These are phyloP conservation scores for Euborellia annulipes DNA, from an alignment of 1,140 invertebrate species.

Conservation along the genomic window DNA sequence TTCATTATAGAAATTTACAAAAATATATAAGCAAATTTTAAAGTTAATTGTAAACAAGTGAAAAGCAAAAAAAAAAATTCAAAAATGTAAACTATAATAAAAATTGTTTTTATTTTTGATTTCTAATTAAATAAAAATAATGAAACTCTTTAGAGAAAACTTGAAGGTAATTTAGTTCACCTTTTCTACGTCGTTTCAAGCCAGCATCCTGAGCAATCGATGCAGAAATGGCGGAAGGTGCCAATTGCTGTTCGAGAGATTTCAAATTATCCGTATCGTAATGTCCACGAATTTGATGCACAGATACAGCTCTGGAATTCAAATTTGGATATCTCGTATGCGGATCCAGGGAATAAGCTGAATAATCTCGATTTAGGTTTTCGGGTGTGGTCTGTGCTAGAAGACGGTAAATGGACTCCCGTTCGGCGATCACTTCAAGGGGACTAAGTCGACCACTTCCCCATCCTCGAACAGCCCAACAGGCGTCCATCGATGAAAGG, in stretches of 20 bases:
- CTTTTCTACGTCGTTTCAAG: slow-evolving; percentile 46
- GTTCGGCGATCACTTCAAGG: slow-evolving; percentile 75
- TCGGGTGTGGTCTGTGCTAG: slow-evolving; percentile 91
- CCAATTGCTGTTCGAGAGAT: slow-evolving; percentile 33
- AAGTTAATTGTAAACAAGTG: too few species aligned
- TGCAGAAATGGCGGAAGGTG: slow-evolving; percentile 21
- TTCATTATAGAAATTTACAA: too few species aligned
- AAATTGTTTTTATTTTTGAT: too few species aligned
- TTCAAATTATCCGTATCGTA: slow-evolving; percentile 44
- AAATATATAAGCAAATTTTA: too few species aligned
- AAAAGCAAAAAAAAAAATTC: too few species aligned
- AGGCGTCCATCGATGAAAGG: slow-evolving; percentile 85
- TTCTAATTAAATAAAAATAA: too few species aligned
- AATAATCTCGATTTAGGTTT: slow-evolving; percentile 79
- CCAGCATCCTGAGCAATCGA: slow-evolving; percentile 29
- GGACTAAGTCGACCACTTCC: slow-evolving; percentile 47
- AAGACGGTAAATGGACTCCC: slow-evolving; percentile 84
- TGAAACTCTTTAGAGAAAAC: too few species aligned
- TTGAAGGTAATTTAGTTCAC: slow-evolving; percentile 28
- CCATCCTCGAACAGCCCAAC: slow-evolving; percentile 86
- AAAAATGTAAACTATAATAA: too few species aligned
- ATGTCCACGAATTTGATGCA: slow-evolving; percentile 45
- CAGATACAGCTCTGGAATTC: slow-evolving; percentile 41
- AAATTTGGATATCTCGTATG: slow-evolving; percentile 57
- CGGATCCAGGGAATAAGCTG: slow-evolving; percentile 79